A percentile compares a stretch with the other conserved stretches of the same genome.
Evolutionary conservation across 2,888 invertebrate species (phyloP).

Genomic region (Leucophenga montana): DNA sequence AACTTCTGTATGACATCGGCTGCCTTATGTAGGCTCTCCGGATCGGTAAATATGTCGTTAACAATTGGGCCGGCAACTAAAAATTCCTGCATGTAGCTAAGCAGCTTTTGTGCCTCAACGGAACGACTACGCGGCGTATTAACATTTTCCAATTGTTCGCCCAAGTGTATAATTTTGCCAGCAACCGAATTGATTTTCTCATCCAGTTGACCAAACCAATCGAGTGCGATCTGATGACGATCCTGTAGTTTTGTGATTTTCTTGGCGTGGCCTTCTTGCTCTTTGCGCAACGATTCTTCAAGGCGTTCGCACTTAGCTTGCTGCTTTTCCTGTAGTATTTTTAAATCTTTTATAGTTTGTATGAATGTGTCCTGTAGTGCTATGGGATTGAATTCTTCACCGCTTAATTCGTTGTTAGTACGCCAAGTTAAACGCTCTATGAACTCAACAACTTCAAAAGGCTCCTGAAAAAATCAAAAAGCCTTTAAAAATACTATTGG

Average conservation of each 20-base stretch:
- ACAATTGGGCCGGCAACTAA: constrained; percentile 88
- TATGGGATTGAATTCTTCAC: constrained; percentile 85
- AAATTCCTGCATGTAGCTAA: constrained; percentile 94
- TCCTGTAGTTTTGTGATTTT: constrained; percentile 88
- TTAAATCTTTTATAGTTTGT: constrained; percentile 89
- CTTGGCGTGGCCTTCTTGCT: constrained; percentile 87
- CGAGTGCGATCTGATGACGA: constrained; percentile 89
- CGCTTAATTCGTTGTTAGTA: constrained; percentile 83
- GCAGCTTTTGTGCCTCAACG: constrained; percentile 93
- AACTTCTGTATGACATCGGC: constrained; percentile 98
- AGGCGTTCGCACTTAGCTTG: constrained; percentile 88
- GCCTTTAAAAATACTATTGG: not conserved
- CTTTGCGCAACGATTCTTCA: constrained; percentile 87
- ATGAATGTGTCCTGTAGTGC: constrained; percentile 92
- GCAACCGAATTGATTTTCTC: constrained; percentile 97
- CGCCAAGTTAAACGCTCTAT: constrained; percentile 97
- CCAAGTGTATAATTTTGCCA: constrained; percentile 97
- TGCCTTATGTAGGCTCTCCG: constrained; percentile 85
- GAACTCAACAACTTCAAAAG: constrained; percentile 97
- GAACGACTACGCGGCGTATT: constrained; percentile 95
- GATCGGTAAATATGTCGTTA: constrained; percentile 90
- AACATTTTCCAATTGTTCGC: constrained; percentile 97
- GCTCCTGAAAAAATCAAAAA: constrained; percentile 79
- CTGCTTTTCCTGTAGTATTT: constrained; percentile 86
- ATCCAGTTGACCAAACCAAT: constrained; percentile 92